phyloP scores from a whole-genome alignment of 2,888 invertebrate species.

The Hylaea fasciaria region DNA sequence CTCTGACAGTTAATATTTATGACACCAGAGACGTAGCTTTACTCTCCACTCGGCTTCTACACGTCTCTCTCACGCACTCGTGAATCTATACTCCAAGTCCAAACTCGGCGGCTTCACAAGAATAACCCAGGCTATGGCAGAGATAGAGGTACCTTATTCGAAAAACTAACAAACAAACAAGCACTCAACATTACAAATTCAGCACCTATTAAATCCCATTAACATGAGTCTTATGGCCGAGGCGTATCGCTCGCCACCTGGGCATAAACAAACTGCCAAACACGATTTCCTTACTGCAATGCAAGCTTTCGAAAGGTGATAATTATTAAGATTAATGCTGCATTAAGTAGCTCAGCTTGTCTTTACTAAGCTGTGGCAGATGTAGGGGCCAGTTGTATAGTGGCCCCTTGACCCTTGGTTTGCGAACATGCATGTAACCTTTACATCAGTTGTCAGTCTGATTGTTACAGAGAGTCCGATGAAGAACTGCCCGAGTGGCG shows the following conservation, averaged over 20 bases:
- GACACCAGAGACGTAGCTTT: too few species aligned
- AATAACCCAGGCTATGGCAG: too few species aligned
- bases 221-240: constrained; percentile 24
- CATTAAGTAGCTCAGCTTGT: constrained; percentile 27
- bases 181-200: neutral
- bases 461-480: constrained; percentile 1
- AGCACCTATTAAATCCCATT: constrained; percentile 6
- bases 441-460: constrained; percentile 30
- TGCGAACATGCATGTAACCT: constrained; percentile 29
- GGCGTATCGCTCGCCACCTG: constrained; percentile 22
- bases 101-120: too few species aligned
- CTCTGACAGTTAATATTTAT: too few species aligned
- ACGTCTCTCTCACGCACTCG: too few species aligned
- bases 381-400: neutral
- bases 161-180: too few species aligned
- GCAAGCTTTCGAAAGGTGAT: constrained; percentile 29
- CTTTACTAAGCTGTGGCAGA: constrained; percentile 14
- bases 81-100: too few species aligned
- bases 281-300: constrained; percentile 26
- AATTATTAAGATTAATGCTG: constrained; percentile 33
- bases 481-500: neutral
- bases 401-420: constrained; percentile 13
- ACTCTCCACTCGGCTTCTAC: too few species aligned
- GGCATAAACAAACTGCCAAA: constrained; percentile 21
- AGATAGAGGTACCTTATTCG: too few species aligned